Conservation (phyloP, 2,888 invertebrate species). For the Steinernema scapterisci region DNA sequence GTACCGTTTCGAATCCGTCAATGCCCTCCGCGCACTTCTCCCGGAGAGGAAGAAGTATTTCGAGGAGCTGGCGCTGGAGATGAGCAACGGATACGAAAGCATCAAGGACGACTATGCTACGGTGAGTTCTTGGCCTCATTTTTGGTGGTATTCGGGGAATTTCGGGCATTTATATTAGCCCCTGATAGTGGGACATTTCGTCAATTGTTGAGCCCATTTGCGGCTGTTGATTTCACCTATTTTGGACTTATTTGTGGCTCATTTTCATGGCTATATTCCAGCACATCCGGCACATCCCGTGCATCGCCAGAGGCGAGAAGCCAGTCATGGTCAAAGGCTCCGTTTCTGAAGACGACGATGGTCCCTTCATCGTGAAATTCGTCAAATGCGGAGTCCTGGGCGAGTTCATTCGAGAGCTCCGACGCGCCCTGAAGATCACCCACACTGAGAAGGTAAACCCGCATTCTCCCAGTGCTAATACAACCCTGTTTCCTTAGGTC, state of each 20-base stretch:
- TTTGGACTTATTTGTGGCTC: too few species aligned
- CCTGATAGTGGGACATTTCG: too few species aligned
- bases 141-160: too few species aligned
- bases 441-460: conserved; percentile 50
- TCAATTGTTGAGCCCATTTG: too few species aligned
- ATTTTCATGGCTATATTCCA: too few species aligned
- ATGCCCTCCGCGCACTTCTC: conserved; percentile 49
- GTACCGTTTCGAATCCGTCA: conserved; percentile 54
- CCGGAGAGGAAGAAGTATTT: conserved; percentile 53
- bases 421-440: conserved; percentile 50
- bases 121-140: conserved; percentile 6
- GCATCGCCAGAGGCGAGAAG: not conserved
- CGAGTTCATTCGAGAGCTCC: conserved; percentile 52
- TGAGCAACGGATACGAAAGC: conserved; percentile 51
- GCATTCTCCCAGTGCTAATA: too few species aligned
- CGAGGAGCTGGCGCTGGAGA: conserved; percentile 49
- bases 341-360: conserved; percentile 52
- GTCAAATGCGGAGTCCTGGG: conserved; percentile 49
- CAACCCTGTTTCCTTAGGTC: conserved; percentile 39
- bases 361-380: conserved; percentile 45
- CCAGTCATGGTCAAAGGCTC: conserved; percentile 35
- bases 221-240: too few species aligned
- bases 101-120: conserved; percentile 49
- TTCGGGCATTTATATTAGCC: too few species aligned
- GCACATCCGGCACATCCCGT: conserved; percentile 26